Base-by-base conservation (phyloP, 1,140 invertebrate genomes). In the Sarcophaga bullata region DNA sequence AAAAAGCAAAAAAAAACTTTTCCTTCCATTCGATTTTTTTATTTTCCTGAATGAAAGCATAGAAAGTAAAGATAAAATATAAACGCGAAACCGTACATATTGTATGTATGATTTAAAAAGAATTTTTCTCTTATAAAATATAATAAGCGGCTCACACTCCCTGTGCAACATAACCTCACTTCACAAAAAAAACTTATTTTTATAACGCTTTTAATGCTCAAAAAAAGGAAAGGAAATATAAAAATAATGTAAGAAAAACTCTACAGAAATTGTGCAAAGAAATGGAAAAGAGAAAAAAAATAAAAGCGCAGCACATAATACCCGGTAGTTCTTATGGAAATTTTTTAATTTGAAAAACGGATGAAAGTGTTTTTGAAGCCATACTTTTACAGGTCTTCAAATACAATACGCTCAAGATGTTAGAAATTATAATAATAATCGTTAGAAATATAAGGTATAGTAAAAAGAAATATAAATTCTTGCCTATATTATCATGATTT, bases 351-450 rank as follows among this genome's bases (percentile, higher is more conserved):
- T 86, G 88, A 86, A 89, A 89, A 89, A 89, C 88, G 86, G 88
- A 89, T 89, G 88, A 89, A 89, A 89, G 88, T 89, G 88, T 89
- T 89, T 89, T 88, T 88, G 88, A 89, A 89, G 88, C 88, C 83
- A 52, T 82, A 84, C n/a, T 11, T 17, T 25, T 76, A n/a, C 9
- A 46, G 11, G 47, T 76, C 17, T 13, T 72, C 62, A 37, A 37
- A 37, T 9, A 68, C 62, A 68, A 68, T 62, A 62, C 54, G 17
- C 62, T 68, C 62, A 68, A 68, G 19, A 37, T 37, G 25, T 37
- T 37, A 37, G 25, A 37, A 37, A 37, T 37, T 37, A 37, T 37
- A 37, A 37, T 37, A 37, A 37, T 37, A 37, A 37, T 37, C 25
- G 25, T 37, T 37, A 37, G 25, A 37, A 37, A 37, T 1, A 37